phyloP scores from a whole-genome alignment of 1,140 invertebrate genomes.

The Drosophila pectinifera region DNA sequence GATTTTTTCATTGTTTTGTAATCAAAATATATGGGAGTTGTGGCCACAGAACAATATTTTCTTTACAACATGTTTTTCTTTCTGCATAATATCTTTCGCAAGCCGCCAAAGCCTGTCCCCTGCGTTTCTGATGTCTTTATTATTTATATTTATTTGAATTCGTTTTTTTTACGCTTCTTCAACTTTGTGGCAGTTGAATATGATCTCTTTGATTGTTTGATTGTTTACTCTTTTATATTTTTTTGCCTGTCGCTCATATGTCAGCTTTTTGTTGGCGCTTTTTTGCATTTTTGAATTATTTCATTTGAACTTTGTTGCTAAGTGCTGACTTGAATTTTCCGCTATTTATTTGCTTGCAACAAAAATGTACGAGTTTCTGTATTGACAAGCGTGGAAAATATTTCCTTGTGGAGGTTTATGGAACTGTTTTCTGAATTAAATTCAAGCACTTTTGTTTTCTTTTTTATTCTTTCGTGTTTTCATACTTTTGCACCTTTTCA shows the following conservation, averaged over 20 bases:
- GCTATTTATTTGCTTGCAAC: constrained; percentile 1
- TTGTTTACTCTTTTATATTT: constrained; percentile 26
- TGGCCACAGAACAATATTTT: constrained; percentile 3
- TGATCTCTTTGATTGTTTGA: constrained; percentile 26
- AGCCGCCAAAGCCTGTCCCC: constrained; percentile 1
- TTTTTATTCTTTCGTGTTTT: neutral
- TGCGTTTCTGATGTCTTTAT: constrained; percentile 13
- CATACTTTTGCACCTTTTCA: neutral
- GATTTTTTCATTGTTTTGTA: constrained; percentile 14
- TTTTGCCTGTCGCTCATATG: constrained; percentile 31
- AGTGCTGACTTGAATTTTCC: constrained; percentile 16
- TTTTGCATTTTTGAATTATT: constrained; percentile 25
- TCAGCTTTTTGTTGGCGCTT: constrained; percentile 11
- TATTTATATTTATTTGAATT: constrained; percentile 6
- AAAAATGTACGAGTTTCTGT: neutral
- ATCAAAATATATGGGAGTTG: constrained; percentile 5
- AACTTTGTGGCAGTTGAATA: constrained; percentile 35
- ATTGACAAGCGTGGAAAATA: constrained; percentile 16
- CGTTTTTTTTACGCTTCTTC: constrained; percentile 23
- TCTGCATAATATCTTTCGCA: constrained; percentile 4
- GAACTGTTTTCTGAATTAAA: neutral
- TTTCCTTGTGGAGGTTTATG: neutral
- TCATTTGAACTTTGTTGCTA: constrained; percentile 10
- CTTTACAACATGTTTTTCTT: constrained; percentile 11
- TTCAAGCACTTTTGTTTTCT: too few species aligned